Percentiles rank a stretch among this genome's conserved stretches.
These are phyloP conservation scores for Phyllotreta cruciferae DNA, from an alignment of 2,888 invertebrate genomes.

Conservation along the genomic window DNA sequence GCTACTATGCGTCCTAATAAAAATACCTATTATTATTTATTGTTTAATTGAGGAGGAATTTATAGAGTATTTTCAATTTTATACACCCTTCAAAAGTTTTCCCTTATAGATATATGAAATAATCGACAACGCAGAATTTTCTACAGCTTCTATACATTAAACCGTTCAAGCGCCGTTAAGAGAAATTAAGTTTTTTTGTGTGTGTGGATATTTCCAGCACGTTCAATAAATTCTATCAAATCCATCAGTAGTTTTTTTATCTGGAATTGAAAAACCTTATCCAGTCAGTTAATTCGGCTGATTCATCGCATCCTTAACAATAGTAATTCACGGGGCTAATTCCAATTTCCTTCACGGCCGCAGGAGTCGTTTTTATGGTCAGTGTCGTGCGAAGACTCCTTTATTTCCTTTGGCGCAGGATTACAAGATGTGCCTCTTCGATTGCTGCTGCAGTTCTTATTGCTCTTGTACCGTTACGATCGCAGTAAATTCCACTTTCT, in stretches of 20 bases:
- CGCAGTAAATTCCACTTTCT: no score
- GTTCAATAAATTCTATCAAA: slow-evolving; percentile 31
- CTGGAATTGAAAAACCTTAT: slow-evolving; percentile 30
- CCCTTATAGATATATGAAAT: no score
- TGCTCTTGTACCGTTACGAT: no score
- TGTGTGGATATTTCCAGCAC: slow-evolving; percentile 11
- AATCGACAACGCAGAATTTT: neutral
- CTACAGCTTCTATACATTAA: neutral
- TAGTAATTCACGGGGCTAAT: slow-evolving; percentile 41
- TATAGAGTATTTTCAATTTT: no score
- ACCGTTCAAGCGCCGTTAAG: neutral
- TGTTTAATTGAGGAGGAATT: no score
- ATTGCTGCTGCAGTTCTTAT: no score
- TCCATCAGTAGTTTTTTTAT: slow-evolving; percentile 34
- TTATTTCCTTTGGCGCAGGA: neutral
- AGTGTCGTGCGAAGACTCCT: slow-evolving; percentile 17
- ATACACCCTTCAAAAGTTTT: no score
- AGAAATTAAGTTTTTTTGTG: slow-evolving; percentile 12
- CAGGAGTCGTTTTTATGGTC: slow-evolving; percentile 21
- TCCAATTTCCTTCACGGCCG: slow-evolving; percentile 39
- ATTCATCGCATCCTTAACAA: slow-evolving; percentile 39
- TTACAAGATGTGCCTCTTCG: neutral
- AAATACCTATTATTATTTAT: no score
- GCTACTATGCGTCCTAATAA: no score
- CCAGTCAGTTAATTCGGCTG: slow-evolving; percentile 38